Evolutionary conservation across 2,113 vertebrate genomes (phyloP).

Genomic region (Notarius lentiginosus): DNA sequence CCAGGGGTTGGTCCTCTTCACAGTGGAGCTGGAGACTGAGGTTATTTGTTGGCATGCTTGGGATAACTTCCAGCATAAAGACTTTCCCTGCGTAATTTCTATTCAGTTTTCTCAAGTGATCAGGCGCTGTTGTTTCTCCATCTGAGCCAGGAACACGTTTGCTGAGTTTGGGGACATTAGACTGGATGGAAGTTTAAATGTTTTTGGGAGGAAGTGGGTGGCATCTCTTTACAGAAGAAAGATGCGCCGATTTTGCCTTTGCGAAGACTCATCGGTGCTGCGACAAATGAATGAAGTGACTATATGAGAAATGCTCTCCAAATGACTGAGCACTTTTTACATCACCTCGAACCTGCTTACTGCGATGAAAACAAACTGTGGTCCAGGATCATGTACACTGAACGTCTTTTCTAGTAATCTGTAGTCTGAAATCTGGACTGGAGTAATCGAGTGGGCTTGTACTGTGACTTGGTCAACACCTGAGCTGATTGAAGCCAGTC

Average conservation of each 20-base stretch:
- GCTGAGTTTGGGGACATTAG: constrained; percentile 17
- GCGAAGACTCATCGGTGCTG: background rate
- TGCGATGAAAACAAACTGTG: background rate
- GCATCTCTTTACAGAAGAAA: background rate
- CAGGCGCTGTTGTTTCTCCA: constrained; percentile 31
- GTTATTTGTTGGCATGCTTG: constrained; percentile 64
- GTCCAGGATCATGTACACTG: background rate
- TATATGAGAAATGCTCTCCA: constrained; percentile 33
- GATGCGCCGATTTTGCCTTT: background rate
- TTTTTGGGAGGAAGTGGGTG: background rate
- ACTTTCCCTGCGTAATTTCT: constrained; percentile 45
- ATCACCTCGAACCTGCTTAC: background rate
- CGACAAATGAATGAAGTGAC: constrained; percentile 21
- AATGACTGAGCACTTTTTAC: background rate
- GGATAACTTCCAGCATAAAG: constrained; percentile 61
- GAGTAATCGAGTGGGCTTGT: background rate
- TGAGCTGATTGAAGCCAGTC: background rate
- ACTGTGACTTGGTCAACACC: background rate
- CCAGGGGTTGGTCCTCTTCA: constrained; percentile 57
- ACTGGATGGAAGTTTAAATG: background rate
- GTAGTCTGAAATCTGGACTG: background rate
- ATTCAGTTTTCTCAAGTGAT: constrained; percentile 24
- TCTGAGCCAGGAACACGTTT: background rate
- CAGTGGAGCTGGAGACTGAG: constrained; percentile 61
- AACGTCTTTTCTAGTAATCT: background rate